These are phyloP conservation scores for Turritopsis rubra DNA, from an alignment of 30 jellyfish, hydroid and myxozoan genomes.

Conservation along the genomic window DNA sequence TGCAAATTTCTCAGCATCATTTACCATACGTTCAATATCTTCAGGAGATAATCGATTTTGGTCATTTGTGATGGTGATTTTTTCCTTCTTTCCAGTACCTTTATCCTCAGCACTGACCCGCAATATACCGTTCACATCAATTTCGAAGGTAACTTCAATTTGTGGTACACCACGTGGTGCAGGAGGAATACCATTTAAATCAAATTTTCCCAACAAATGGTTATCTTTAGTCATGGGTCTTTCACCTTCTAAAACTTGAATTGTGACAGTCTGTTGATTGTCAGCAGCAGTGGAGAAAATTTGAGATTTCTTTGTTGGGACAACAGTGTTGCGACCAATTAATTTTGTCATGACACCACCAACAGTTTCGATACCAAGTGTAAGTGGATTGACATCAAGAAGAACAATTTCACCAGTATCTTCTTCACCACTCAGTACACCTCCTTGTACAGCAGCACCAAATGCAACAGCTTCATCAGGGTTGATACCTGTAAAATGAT, in stretches of 20 bases:
- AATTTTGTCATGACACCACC: conserved; percentile 99
- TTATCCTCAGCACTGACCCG: conserved; percentile 99
- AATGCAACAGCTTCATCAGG: conserved; percentile 99
- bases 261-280: conserved; percentile 95
- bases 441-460: conserved; percentile 99
- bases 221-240: conserved; percentile 98
- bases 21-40: conserved; percentile 98
- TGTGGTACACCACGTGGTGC: conserved; percentile 99
- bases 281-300: conserved; percentile 99
- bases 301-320: conserved; percentile 99
- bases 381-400: conserved; percentile 97
- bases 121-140: conserved; percentile 95
- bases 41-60: conserved; percentile 99
- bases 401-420: conserved; percentile 97
- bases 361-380: conserved; percentile 99
- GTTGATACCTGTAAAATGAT: conserved; percentile 51
- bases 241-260: conserved; percentile 99
- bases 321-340: conserved; percentile 98
- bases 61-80: conserved; percentile 98
- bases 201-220: conserved; percentile 97
- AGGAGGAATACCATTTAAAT: conserved; percentile 91
- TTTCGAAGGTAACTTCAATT: conserved; percentile 98
- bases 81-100: conserved; percentile 96
- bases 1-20: conserved; percentile 99
- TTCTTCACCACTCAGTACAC: conserved; percentile 98